These are phyloP conservation scores for Dendrocopos noguchii DNA, from an alignment of 2,113 vertebrate genomes.

Conservation along the genomic window DNA sequence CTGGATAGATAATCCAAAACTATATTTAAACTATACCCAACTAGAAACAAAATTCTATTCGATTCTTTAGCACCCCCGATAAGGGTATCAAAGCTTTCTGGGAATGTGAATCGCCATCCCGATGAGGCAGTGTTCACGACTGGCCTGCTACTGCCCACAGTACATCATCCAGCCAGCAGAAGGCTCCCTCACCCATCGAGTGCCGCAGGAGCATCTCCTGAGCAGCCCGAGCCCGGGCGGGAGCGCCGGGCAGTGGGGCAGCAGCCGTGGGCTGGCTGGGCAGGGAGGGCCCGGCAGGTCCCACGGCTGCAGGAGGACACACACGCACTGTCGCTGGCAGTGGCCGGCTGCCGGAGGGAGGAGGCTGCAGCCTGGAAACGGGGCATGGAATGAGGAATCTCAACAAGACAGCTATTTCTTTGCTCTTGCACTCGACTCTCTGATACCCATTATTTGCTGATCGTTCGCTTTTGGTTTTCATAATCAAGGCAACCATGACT, in stretches of 20 bases:
- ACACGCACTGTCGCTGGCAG: neutral
- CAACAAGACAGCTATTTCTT: fast-evolving
- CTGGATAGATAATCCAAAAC: neutral
- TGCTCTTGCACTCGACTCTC: neutral
- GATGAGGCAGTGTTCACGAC: fast-evolving
- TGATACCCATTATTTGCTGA: neutral
- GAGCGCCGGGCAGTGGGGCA: neutral
- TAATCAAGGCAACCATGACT: neutral
- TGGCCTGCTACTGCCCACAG: neutral
- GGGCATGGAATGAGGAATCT: fast-evolving
- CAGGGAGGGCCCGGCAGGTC: neutral
- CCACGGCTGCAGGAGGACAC: no score
- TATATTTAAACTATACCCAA: neutral
- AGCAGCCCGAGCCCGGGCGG: neutral
- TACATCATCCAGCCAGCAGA: neutral
- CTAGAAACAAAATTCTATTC: neutral
- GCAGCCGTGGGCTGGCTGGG: neutral
- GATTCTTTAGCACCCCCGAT: neutral
- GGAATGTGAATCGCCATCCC: fast-evolving
- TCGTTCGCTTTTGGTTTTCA: neutral
- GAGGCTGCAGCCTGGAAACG: neutral
- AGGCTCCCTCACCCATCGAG: slow-evolving; percentile 12
- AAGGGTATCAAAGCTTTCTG: neutral
- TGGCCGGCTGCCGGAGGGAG: neutral
- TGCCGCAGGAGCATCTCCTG: neutral